Base-by-base conservation (phyloP, 2,797 vertebrate genomes). In the Pseudomugil tenellus region DNA sequence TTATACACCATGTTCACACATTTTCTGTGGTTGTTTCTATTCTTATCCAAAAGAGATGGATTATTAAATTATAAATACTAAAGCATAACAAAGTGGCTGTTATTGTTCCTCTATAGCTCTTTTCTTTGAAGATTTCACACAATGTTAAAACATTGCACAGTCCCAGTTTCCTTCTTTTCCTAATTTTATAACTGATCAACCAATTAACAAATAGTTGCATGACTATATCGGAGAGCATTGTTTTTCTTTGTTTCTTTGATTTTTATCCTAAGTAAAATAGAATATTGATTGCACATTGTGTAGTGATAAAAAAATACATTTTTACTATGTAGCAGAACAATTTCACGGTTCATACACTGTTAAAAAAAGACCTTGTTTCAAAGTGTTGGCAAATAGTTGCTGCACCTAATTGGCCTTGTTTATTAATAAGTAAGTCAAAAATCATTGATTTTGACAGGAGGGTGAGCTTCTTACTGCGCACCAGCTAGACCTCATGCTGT, bases 391-490 rank as follows among this genome's bases (percentile, higher is more conserved):
- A 91, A 89, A 91, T 91, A 91, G 78, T 88, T 88, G 87, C 35
- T 85, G 74, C 69, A 81, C 70, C 87, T 91, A 91, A 92, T 89
- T 89, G 89, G 80, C 74, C 80, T 79, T 92, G 85, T 91, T 89
- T 93, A 91, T 92, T 92, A 89, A 91, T 91, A 90, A 79, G 85
- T 70, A 69, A 84, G 88, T 86, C 83, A 83, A 87, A 91, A 89
- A 82, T 81, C 87, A 90, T 90, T 93, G 85, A 91, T 93, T 92
- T 90, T 82, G 84, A 90, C 79, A 80, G 75, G 85, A 84, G 85
- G 88, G 67, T 81, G 80, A 83, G 80, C 67, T 26, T 54, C 87
- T 81, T 58, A 86, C 90, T 90, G 91, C 72, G 88, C 53, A 58
- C 85, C 83, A 84, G 83, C 89, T 74, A 23, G 84, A 71, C 72